Conservation (phyloP, 2,797 vertebrate species). For the Cygnus olor region DNA sequence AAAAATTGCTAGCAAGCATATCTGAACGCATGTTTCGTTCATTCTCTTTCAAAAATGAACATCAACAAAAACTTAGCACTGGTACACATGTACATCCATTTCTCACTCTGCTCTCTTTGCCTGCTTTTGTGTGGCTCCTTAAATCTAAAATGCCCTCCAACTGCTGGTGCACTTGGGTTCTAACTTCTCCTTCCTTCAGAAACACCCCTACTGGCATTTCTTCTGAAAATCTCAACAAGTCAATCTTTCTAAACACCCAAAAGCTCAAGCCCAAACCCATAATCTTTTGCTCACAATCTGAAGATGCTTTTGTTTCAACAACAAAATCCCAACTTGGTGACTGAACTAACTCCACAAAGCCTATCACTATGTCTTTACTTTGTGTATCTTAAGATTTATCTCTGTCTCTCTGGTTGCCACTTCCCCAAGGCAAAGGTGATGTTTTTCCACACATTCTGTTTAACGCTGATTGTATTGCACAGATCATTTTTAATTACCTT, state of each 20-base stretch:
- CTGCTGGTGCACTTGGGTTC: neutral
- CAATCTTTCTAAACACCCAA: neutral
- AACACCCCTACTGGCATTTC: neutral
- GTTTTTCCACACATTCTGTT: neutral
- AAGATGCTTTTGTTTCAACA: neutral
- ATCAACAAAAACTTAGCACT: neutral
- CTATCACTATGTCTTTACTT: neutral
- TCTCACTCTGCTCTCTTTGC: neutral
- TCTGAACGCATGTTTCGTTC: neutral
- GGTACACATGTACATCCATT: neutral
- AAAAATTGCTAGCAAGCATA: neutral
- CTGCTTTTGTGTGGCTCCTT: neutral
- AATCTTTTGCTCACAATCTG: neutral
- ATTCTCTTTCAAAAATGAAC: neutral
- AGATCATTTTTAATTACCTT: slow-evolving; percentile 84
- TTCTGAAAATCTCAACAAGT: neutral
- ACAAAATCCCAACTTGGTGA: neutral
- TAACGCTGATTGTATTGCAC: neutral
- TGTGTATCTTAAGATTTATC: neutral
- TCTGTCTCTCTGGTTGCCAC: slow-evolving; percentile 4
- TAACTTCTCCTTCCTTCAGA: neutral
- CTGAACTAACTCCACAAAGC: slow-evolving; percentile 17
- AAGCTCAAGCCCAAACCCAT: neutral
- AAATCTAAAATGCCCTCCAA: neutral
- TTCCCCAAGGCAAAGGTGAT: slow-evolving; percentile 8